These are phyloP conservation scores for Protosalanx chinensis DNA, from an alignment of 2,797 vertebrate species.

Conservation along the genomic window DNA sequence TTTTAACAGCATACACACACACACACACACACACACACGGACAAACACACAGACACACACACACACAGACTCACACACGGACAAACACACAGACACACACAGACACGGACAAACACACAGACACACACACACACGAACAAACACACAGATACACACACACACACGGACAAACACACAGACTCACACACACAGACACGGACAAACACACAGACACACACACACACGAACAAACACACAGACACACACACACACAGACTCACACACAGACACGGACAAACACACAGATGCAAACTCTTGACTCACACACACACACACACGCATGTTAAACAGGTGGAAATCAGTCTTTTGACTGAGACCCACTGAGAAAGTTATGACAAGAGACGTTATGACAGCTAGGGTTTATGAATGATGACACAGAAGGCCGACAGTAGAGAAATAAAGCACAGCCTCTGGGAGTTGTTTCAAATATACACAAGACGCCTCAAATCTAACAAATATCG, in stretches of 20 bases:
- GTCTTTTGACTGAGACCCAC: slow-evolving; percentile 35
- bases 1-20: slow-evolving; percentile 36
- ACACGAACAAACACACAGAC: not conserved
- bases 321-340: slow-evolving; percentile 37
- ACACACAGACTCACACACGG: slow-evolving; percentile 22
- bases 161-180: slow-evolving; percentile 1
- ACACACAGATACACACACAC: slow-evolving; percentile 12
- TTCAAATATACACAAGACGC: slow-evolving; percentile 24
- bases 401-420: slow-evolving; percentile 50
- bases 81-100: no score
- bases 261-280: not conserved
- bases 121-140: slow-evolving; percentile 28
- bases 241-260: slow-evolving; percentile 35
- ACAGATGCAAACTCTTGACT: not conserved
- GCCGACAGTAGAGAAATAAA: slow-evolving; percentile 20
- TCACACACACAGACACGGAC: no score
- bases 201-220: slow-evolving; percentile 12
- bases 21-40: slow-evolving; percentile 1
- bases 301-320: slow-evolving; percentile 27
- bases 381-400: slow-evolving; percentile 47
- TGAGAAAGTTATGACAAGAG: slow-evolving; percentile 41
- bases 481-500: slow-evolving; percentile 36
- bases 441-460: slow-evolving; percentile 22
- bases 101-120: no score
- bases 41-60: not conserved